Percentiles rank a stretch among this genome's conserved stretches.
These are phyloP conservation scores for Drosophila kepulauana DNA, from an alignment of 1,140 invertebrate species.

Conservation along the genomic window DNA sequence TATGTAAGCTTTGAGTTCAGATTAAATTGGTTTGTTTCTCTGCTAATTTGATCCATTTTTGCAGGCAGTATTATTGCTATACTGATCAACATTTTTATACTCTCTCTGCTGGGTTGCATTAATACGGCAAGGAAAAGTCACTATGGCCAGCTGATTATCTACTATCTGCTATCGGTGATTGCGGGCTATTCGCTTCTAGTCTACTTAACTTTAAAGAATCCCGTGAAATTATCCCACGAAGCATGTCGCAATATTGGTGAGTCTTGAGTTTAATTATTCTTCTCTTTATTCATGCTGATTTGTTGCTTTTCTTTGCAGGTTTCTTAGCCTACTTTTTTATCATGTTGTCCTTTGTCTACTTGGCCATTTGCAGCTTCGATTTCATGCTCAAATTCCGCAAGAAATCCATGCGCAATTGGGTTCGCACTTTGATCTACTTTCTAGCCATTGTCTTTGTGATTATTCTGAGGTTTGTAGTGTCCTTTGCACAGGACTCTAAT, in stretches of 20 bases:
- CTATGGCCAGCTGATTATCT: slow-evolving; percentile 75
- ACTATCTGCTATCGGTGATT: slow-evolving; percentile 66
- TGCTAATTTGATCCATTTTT: neutral
- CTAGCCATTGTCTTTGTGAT: slow-evolving; percentile 89
- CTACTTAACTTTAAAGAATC: slow-evolving; percentile 75
- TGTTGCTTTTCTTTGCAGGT: slow-evolving; percentile 74
- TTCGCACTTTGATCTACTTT: slow-evolving; percentile 86
- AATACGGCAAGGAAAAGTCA: slow-evolving; percentile 68
- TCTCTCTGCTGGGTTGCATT: slow-evolving; percentile 63
- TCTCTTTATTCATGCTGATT: neutral
- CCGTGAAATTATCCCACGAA: slow-evolving; percentile 66
- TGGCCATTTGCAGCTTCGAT: slow-evolving; percentile 91
- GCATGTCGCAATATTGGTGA: slow-evolving; percentile 75
- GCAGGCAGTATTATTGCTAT: slow-evolving; percentile 75
- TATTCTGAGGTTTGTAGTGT: slow-evolving; percentile 85
- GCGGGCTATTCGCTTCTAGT: slow-evolving; percentile 65
- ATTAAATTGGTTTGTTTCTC: neutral
- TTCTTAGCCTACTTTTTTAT: slow-evolving; percentile 91
- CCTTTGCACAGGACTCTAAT: slow-evolving; percentile 86
- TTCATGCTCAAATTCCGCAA: slow-evolving; percentile 90
- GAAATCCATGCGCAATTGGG: slow-evolving; percentile 83
- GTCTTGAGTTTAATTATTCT: neutral
- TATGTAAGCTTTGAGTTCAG: slow-evolving; percentile 53
- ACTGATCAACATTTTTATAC: slow-evolving; percentile 68
- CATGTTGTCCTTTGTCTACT: slow-evolving; percentile 91